Conservation (phyloP, 2,113 vertebrate genomes). For the Blennius ocellaris region DNA sequence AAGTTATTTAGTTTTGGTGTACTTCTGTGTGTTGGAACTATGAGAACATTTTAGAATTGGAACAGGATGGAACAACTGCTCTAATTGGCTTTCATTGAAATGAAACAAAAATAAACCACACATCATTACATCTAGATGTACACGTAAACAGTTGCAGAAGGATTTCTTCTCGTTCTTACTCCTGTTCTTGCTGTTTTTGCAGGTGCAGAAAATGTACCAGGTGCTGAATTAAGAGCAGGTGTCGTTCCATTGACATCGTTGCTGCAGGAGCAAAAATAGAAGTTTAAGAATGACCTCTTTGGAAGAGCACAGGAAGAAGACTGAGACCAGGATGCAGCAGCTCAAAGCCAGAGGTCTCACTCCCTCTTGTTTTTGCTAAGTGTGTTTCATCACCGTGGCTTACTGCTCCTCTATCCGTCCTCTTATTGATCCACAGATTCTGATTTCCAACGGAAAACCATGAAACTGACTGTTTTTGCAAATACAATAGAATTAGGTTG, state of each 20-base stretch:
- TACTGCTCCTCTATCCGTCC: neutral
- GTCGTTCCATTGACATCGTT: too few species aligned
- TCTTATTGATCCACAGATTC: neutral
- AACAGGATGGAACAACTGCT: too few species aligned
- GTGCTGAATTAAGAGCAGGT: conserved; percentile 79
- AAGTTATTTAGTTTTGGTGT: too few species aligned
- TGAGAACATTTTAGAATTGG: too few species aligned
- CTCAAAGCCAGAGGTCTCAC: conserved; percentile 85
- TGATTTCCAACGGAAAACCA: too few species aligned
- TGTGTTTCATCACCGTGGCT: neutral
- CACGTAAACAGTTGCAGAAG: neutral
- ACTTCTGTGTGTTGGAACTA: too few species aligned
- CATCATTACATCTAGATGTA: neutral
- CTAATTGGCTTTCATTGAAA: too few species aligned
- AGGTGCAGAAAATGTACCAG: conserved; percentile 85
- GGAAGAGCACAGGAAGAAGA: conserved; percentile 88
- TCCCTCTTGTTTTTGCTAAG: conserved; percentile 9
- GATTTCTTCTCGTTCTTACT: neutral
- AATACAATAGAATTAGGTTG: too few species aligned
- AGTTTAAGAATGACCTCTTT: conserved; percentile 85
- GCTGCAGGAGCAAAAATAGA: conserved; percentile 87
- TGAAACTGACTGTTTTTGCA: too few species aligned
- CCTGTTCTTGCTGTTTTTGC: conserved; percentile 12
- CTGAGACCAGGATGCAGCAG: conserved; percentile 78
- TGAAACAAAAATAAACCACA: too few species aligned